Conservation (phyloP, 2,888 invertebrate species). For the Plebejus argus region DNA sequence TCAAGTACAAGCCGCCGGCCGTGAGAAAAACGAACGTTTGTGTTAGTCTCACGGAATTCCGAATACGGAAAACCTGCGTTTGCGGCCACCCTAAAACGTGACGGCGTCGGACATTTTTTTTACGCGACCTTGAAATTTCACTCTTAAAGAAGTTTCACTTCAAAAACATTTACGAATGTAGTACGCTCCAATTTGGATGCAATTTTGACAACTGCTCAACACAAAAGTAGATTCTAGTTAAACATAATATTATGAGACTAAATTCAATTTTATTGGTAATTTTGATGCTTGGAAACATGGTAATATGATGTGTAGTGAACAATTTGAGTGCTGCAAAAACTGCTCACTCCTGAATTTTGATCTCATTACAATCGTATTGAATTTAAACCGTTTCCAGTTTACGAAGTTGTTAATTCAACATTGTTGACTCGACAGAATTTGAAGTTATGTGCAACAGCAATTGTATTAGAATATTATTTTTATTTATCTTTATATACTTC, state of each 20-base stretch:
- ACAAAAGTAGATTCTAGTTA: neutral
- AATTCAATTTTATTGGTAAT: neutral
- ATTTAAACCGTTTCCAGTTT: neutral
- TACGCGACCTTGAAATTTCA: no score
- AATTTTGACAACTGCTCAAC: constrained; percentile 9
- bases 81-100: no score
- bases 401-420: neutral
- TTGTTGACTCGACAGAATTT: neutral
- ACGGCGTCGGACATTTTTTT: neutral
- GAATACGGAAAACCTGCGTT: no score
- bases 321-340: neutral
- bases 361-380: constrained; percentile 15
- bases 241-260: neutral
- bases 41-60: no score
- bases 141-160: no score
- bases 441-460: neutral
- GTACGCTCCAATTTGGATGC: neutral
- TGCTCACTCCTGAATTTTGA: neutral
- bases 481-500: neutral
- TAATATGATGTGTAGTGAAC: neutral
- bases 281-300: neutral
- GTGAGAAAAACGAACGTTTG: no score
- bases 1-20: no score
- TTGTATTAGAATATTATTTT: neutral
- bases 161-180: neutral